Base-by-base conservation (phyloP, 2,888 invertebrate species). In the Pegoplata infirma region DNA sequence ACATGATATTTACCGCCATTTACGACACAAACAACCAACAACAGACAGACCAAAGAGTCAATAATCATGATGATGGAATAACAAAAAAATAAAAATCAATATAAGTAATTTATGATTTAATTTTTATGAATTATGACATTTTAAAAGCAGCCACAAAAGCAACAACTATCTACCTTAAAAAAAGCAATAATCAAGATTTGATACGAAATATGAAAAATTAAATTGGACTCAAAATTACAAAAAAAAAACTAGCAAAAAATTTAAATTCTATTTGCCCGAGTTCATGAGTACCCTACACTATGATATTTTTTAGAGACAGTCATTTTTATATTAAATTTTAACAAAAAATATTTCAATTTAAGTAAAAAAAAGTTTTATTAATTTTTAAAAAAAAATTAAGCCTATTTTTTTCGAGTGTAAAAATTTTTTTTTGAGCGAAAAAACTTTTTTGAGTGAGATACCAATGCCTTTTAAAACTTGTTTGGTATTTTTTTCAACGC, bases 121-220 rank as follows among this genome's bases (percentile, higher is more conserved):
- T 88, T 87, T 88, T 85, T 84, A 85, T 88, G 87, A 88, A 86
- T 87, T 88, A 88, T 88, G 87, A 85, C 85, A 86, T 79, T 80
- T 79, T 74, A 44, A 53, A 58, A 51, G n/a, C n/a, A n/a, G n/a
- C n/a, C 32, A 77, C 79, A 81, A 78, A 68, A 56, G 77, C 77
- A 77, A 80, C 74, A 76, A 81, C 80, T 14, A 47, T n/a, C 14
- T 69, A 77, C 61, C n/a, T n/a, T n/a, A n/a, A n/a, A n/a, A 74
- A 78, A 71, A 81, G 78, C 68, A 75, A 80, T 76, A 78, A 76
- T 63, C 67, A 74, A 73, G 53, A 61, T 16, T 61, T 49, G 46
- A 14, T n/a, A 7, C 17, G 25, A n/a, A n/a, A n/a, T n/a, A n/a
- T n/a, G 36, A 46, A 25, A 25, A 51, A 6, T 7, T 6, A 51